Percentiles rank a stretch among this genome's conserved stretches.
These are phyloP conservation scores for Vidua macroura DNA, from an alignment of 2,113 vertebrate species.

Conservation along the genomic window DNA sequence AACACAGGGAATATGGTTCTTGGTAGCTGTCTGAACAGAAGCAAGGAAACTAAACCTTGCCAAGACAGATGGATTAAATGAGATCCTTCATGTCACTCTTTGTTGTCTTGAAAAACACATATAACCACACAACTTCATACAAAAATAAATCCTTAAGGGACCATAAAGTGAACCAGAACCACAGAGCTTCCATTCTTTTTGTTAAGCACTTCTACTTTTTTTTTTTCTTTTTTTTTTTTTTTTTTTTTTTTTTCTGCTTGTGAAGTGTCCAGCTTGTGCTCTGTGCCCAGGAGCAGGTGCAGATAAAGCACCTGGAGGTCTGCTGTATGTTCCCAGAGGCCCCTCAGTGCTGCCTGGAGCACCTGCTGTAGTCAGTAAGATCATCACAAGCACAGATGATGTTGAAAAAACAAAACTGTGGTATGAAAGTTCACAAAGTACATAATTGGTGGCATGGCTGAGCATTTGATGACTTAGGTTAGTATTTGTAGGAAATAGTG, in stretches of 20 bases:
- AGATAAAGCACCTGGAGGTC: neutral
- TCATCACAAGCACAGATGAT: neutral
- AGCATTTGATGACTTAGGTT: neutral
- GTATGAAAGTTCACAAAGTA: neutral
- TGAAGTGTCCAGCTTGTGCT: rapidly evolving
- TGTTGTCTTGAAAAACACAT: neutral
- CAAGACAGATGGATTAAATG: neutral
- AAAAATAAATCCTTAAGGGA: neutral
- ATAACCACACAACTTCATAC: neutral
- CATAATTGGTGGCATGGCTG: neutral
- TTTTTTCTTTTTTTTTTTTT: too few relatives aligned
- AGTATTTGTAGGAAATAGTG: neutral
- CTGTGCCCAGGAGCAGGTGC: rapidly evolving
- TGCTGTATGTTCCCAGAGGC: neutral
- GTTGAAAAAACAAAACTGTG: neutral
- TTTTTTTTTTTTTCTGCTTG: neutral
- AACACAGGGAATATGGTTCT: neutral
- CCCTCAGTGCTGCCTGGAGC: neutral
- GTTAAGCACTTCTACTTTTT: neutral
- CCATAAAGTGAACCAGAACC: neutral
- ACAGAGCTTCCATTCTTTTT: neutral
- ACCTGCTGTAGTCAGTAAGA: neutral
- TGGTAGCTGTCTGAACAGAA: neutral
- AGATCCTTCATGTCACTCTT: neutral
- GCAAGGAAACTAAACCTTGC: neutral